Percentiles rank a stretch among this genome's conserved stretches.
phyloP scores from a whole-genome alignment of 2,113 vertebrate species.

The Lates calcarifer region DNA sequence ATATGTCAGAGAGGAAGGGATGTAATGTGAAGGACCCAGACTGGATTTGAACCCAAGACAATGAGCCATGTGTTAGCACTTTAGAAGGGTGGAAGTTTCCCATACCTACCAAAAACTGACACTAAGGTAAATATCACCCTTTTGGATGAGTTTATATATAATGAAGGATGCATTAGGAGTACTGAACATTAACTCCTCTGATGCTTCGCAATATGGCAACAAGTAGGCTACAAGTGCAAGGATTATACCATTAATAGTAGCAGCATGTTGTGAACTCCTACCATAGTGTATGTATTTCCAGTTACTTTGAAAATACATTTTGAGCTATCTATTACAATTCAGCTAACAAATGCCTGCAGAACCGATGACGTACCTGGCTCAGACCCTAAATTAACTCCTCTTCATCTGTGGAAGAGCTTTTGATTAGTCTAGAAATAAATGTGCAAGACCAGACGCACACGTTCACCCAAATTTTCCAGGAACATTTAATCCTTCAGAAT shows the following conservation, averaged over 20 bases:
- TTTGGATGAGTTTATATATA: no score
- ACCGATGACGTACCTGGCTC: not conserved
- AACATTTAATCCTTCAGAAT: constrained; percentile 13
- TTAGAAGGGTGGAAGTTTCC: no score
- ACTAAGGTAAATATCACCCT: not conserved
- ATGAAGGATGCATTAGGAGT: no score
- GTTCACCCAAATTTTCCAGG: not conserved
- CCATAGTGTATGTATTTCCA: no score
- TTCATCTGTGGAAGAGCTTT: not conserved
- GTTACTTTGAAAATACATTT: not conserved
- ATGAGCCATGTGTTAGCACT: no score
- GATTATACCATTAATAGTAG: not conserved
- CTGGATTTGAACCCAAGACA: not conserved
- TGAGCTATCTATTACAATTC: not conserved
- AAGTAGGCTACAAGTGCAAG: not conserved
- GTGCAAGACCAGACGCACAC: not conserved
- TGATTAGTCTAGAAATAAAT: not conserved
- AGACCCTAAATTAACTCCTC: not conserved
- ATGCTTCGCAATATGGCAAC: no score
- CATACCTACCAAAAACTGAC: not conserved
- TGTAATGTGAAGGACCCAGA: not conserved
- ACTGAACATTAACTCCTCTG: no score
- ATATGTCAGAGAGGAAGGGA: not conserved
- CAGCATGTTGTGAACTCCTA: not conserved
- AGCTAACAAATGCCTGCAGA: not conserved